phyloP scores from a whole-genome alignment of 1,140 invertebrate species.

The Glomeris maerens region DNA sequence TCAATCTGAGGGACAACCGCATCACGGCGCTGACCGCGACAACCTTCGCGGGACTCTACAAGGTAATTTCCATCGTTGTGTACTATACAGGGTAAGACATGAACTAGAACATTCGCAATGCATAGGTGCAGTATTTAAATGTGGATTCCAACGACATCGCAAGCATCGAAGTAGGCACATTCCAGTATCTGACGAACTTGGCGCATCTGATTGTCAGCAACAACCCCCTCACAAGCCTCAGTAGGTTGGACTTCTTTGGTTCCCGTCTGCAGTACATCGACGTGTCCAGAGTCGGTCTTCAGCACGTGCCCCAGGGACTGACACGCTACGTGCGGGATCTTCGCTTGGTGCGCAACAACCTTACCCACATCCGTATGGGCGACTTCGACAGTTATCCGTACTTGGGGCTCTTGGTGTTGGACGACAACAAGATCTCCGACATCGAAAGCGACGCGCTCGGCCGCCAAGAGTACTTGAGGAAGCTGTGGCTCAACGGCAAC shows the following conservation, averaged over 20 bases:
- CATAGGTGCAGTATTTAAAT: constrained; percentile 64
- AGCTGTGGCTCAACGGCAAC: constrained; percentile 66
- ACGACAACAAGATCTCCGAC: constrained; percentile 53
- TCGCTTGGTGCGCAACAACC: constrained; percentile 56
- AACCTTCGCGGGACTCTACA: constrained; percentile 35
- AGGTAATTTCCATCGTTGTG: neutral
- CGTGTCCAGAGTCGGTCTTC: constrained; percentile 61
- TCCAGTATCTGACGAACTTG: constrained; percentile 57
- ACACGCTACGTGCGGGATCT: constrained; percentile 68
- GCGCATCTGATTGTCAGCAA: constrained; percentile 50
- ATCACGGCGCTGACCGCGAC: constrained; percentile 40
- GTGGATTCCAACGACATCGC: constrained; percentile 59
- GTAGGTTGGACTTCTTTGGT: constrained; percentile 39
- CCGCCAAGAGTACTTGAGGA: constrained; percentile 56
- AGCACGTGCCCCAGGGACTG: constrained; percentile 61
- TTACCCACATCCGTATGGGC: constrained; percentile 56
- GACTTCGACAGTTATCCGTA: constrained; percentile 79
- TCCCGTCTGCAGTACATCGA: constrained; percentile 60
- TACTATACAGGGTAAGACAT: constrained; percentile 38
- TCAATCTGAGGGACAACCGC: constrained; percentile 54
- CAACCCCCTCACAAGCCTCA: constrained; percentile 24
- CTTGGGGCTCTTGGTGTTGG: constrained; percentile 61
- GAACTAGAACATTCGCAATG: too few relatives aligned
- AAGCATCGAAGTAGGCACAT: constrained; percentile 49
- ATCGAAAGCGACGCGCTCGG: constrained; percentile 78